phyloP scores from a whole-genome alignment of 2,888 invertebrate genomes.

The Tetheella fluctuosa region DNA sequence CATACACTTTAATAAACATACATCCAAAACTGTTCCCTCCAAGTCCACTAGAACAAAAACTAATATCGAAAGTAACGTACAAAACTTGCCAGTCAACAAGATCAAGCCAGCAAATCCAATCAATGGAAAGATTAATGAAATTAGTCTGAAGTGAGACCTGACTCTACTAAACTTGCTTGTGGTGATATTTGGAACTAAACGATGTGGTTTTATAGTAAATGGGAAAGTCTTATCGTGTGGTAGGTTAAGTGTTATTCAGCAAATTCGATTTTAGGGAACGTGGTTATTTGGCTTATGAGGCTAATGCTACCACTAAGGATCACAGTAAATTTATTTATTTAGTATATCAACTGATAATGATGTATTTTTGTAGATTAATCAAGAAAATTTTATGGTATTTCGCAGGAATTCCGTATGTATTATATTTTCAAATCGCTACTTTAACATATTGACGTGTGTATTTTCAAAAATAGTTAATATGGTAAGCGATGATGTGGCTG shows the following conservation, averaged over 20 bases:
- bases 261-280: neutral
- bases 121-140: constrained; percentile 66
- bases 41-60: constrained; percentile 24
- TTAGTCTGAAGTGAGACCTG: constrained; percentile 52
- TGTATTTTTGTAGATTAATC: too few relatives aligned
- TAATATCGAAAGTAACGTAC: constrained; percentile 24
- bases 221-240: constrained; percentile 11
- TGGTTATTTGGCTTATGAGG: neutral
- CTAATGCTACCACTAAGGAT: neutral
- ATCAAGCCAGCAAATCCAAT: constrained; percentile 51
- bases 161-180: constrained; percentile 41
- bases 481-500: too few relatives aligned
- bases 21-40: constrained; percentile 26
- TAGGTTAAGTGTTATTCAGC: neutral
- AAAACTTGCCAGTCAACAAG: constrained; percentile 31
- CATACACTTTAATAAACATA: constrained; percentile 15
- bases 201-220: constrained; percentile 20
- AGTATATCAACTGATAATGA: too few relatives aligned
- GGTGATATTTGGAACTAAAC: constrained; percentile 42
- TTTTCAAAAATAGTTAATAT: too few relatives aligned
- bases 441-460: too few relatives aligned
- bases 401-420: too few relatives aligned
- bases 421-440: too few relatives aligned
- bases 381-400: too few relatives aligned
- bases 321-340: too few relatives aligned